A percentile compares a stretch with the other conserved stretches of the same genome.
Conservation (phyloP, 2,797 vertebrate species). For the Sebastes umbrosus region DNA sequence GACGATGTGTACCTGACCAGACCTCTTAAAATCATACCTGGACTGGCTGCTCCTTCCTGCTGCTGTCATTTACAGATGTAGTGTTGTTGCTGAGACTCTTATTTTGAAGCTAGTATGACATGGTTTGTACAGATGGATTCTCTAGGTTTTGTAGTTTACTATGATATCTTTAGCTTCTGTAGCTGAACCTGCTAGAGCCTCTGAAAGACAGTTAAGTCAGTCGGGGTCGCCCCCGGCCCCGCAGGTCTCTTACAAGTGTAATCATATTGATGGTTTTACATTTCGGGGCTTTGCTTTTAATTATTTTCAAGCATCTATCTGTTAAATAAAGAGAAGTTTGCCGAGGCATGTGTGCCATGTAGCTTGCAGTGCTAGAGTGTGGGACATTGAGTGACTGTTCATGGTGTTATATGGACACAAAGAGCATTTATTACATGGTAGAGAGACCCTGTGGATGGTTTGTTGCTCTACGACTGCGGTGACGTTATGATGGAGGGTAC, state of each 20-base stretch:
- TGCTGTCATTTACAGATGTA: accelerated
- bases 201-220: too few relatives aligned
- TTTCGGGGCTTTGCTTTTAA: too few relatives aligned
- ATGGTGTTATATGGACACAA: background rate
- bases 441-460: background rate
- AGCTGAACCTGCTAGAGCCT: too few relatives aligned
- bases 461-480: background rate
- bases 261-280: too few relatives aligned
- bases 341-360: background rate
- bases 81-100: background rate
- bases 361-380: background rate
- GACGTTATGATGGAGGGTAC: background rate
- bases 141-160: too few relatives aligned
- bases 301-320: too few relatives aligned
- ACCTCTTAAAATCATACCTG: background rate
- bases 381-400: background rate
- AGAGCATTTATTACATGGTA: background rate
- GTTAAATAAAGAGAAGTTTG: too few relatives aligned
- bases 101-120: background rate
- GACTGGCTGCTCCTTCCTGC: background rate
- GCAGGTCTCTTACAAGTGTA: too few relatives aligned
- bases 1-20: background rate
- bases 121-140: too few relatives aligned
- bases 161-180: too few relatives aligned
- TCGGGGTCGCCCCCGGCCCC: too few relatives aligned